Conservation (phyloP, 1,140 invertebrate species). For the Drosophila lacertosa region DNA sequence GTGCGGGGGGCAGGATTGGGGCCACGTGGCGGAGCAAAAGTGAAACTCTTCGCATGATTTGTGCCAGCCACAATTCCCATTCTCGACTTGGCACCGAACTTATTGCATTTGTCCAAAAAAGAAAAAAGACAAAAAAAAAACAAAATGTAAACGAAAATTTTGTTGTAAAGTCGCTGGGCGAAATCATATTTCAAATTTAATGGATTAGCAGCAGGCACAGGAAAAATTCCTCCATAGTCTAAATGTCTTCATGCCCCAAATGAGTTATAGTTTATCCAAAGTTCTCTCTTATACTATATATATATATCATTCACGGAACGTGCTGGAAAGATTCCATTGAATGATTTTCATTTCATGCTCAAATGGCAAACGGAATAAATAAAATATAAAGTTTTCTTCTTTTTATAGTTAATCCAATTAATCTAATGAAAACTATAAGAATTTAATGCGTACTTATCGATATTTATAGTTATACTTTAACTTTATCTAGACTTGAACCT, state of each 20-base stretch:
- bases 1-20: background rate
- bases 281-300: slow-evolving; percentile 11
- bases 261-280: slow-evolving; percentile 58
- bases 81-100: slow-evolving; percentile 21
- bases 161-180: slow-evolving; percentile 15
- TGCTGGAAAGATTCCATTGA: slow-evolving; percentile 20
- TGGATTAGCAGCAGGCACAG: slow-evolving; percentile 54
- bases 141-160: slow-evolving; percentile 31
- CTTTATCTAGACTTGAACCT: too few relatives aligned
- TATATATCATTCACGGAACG: slow-evolving; percentile 16
- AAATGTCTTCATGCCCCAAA: slow-evolving; percentile 41
- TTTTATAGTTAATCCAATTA: background rate
- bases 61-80: slow-evolving; percentile 16
- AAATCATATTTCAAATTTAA: slow-evolving; percentile 75
- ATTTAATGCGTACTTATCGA: background rate
- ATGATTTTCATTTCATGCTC: background rate
- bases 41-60: slow-evolving; percentile 50
- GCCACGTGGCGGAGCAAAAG: slow-evolving; percentile 30
- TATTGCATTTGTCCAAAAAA: slow-evolving; percentile 48
- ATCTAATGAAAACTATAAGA: background rate
- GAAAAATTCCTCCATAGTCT: slow-evolving; percentile 19
- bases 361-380: slow-evolving; percentile 11
- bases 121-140: too few relatives aligned
- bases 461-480: background rate
- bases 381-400: too few relatives aligned